phyloP scores from a whole-genome alignment of 2,797 vertebrate genomes.

The Coracias cyanogaster region DNA sequence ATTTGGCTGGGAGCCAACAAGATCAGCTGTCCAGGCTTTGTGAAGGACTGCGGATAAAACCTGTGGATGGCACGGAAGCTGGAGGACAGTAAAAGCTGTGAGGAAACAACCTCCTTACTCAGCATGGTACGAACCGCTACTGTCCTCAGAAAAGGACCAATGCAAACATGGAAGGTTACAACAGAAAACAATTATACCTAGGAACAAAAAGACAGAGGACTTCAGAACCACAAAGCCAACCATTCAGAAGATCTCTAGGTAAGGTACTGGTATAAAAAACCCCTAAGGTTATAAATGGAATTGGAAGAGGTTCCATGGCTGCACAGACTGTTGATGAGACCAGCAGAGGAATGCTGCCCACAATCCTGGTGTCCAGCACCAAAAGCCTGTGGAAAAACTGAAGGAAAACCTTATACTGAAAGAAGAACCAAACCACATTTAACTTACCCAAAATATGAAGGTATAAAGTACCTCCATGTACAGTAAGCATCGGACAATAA shows the following conservation, averaged over 20 bases:
- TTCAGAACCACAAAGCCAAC: not conserved
- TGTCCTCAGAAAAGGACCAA: not conserved
- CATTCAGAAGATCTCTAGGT: not conserved
- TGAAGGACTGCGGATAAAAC: not conserved
- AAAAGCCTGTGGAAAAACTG: not conserved
- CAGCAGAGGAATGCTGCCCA: not conserved
- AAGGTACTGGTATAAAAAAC: not conserved
- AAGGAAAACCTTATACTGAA: not conserved
- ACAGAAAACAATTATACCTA: not conserved
- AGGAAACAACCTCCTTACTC: not conserved
- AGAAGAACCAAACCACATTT: not conserved
- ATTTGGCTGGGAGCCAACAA: rapidly evolving
- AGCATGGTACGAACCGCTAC: not conserved
- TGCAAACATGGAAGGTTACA: not conserved
- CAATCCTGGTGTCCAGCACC: not conserved
- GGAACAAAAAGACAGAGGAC: not conserved
- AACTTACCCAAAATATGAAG: not conserved
- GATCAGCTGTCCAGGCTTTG: not conserved
- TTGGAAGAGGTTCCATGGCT: not conserved
- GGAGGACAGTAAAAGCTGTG: not conserved
- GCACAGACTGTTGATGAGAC: not conserved
- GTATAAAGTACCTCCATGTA: not conserved
- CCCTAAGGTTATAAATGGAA: not conserved
- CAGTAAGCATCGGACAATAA: not conserved
- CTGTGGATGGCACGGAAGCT: not conserved